These are phyloP conservation scores for Lepus americanus DNA, from an alignment of 2,113 vertebrate genomes.

Conservation along the genomic window DNA sequence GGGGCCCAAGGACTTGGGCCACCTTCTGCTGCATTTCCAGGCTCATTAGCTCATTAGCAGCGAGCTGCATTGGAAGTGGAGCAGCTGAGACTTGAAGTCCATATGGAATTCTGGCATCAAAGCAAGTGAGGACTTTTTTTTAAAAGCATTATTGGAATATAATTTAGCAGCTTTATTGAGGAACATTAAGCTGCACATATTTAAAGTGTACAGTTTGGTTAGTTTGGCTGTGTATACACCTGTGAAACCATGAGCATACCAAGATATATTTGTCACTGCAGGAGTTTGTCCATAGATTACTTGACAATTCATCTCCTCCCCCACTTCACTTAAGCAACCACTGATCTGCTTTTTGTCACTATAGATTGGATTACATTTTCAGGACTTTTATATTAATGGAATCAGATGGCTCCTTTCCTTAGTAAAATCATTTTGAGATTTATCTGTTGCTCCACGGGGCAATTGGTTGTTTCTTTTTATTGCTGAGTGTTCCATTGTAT, in stretches of 20 bases:
- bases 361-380: constrained; percentile 50
- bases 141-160: not conserved
- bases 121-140: not conserved
- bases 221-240: not conserved
- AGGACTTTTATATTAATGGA: constrained; percentile 25
- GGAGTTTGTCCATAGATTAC: not conserved
- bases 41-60: too few relatives aligned
- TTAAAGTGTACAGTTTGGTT: constrained; percentile 32
- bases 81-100: too few relatives aligned
- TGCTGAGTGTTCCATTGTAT: not conserved
- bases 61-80: too few relatives aligned
- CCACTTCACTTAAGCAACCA: not conserved
- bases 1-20: too few relatives aligned
- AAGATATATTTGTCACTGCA: constrained; percentile 3
- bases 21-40: too few relatives aligned
- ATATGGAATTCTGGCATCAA: too few relatives aligned
- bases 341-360: constrained; percentile 16
- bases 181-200: not conserved
- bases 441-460: not conserved
- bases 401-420: constrained; percentile 4
- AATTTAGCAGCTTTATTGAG: not conserved
- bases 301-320: not conserved
- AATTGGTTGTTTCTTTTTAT: constrained; percentile 37
- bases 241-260: constrained; percentile 1
- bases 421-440: constrained; percentile 36